Conservation (phyloP, 2,797 vertebrate species). For the Meda fulgida region DNA sequence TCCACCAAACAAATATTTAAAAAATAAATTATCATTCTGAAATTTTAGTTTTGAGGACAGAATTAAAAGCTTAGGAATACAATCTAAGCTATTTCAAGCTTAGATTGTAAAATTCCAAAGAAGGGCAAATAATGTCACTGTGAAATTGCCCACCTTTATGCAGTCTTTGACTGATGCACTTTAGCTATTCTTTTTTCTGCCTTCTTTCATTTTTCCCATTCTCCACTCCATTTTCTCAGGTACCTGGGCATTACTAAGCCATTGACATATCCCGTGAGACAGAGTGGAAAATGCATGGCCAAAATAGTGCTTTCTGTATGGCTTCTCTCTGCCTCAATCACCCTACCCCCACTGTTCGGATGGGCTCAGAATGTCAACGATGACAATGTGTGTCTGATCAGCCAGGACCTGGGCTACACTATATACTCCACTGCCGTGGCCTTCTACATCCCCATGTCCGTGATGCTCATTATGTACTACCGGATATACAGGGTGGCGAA, state of each 20-base stretch:
- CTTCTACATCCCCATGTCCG: slow-evolving; percentile 95
- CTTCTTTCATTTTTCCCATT: slow-evolving; percentile 6
- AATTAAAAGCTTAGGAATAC: too few species aligned
- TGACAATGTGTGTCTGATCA: slow-evolving; percentile 91
- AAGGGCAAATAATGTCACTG: not conserved
- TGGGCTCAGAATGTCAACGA: slow-evolving; percentile 97
- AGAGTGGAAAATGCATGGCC: slow-evolving; percentile 93
- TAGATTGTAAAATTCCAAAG: not conserved
- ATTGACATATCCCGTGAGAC: slow-evolving; percentile 91
- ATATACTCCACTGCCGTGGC: slow-evolving; percentile 95
- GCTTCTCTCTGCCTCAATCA: slow-evolving; percentile 95
- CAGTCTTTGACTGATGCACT: slow-evolving; percentile 12
- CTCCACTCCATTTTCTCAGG: slow-evolving; percentile 61
- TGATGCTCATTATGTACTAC: slow-evolving; percentile 97
- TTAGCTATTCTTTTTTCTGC: not conserved
- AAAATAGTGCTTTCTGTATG: slow-evolving; percentile 94
- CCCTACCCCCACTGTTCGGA: slow-evolving; percentile 91
- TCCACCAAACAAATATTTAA: not conserved
- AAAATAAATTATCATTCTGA: not conserved
- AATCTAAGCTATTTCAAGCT: slow-evolving; percentile 6
- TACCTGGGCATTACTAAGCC: slow-evolving; percentile 95
- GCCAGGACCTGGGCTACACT: slow-evolving; percentile 95
- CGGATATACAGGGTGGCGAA: slow-evolving; percentile 92
- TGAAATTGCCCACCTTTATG: slow-evolving; percentile 3
- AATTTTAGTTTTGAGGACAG: not conserved